Conservation (phyloP, 1,140 invertebrate species). For the Micrasema minimum region DNA sequence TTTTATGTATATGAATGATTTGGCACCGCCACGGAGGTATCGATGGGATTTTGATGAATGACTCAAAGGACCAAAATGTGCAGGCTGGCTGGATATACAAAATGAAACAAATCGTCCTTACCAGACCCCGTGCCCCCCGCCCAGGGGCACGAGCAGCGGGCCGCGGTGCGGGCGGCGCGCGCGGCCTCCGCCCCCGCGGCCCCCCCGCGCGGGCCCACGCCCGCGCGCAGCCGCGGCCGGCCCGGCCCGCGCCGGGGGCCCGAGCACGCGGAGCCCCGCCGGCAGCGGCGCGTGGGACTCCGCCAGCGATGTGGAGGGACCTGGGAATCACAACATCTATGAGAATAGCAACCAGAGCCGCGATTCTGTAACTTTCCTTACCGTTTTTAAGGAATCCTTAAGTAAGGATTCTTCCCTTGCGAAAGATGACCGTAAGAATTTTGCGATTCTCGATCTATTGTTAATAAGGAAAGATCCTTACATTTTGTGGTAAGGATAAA, state of each 20-base stretch:
- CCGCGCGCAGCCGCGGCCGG: constrained; percentile 73
- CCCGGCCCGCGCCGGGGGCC: constrained; percentile 82
- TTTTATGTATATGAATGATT: too few relatives aligned
- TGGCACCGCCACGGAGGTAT: too few relatives aligned
- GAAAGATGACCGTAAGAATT: too few relatives aligned
- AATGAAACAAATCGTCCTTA: not conserved
- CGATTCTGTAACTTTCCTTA: too few relatives aligned
- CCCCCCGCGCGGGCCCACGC: constrained; percentile 69
- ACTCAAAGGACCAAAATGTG: too few relatives aligned
- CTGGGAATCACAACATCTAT: not conserved
- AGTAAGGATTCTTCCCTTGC: too few relatives aligned
- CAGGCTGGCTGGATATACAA: too few relatives aligned
- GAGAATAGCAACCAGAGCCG: too few relatives aligned
- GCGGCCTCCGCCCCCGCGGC: constrained; percentile 66
- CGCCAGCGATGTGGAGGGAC: constrained; percentile 3
- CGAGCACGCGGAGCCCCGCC: constrained; percentile 29
- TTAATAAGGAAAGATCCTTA: too few relatives aligned
- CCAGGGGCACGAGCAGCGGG: constrained; percentile 71
- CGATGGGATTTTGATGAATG: not conserved
- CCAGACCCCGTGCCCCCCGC: constrained; percentile 53
- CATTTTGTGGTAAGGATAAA: too few relatives aligned
- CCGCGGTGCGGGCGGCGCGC: constrained; percentile 66
- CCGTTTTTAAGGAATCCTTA: too few relatives aligned
- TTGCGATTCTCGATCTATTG: too few relatives aligned
- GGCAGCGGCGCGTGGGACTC: not conserved